Base-by-base conservation (phyloP, 2,113 vertebrate species). In the Dipodomys merriami region DNA sequence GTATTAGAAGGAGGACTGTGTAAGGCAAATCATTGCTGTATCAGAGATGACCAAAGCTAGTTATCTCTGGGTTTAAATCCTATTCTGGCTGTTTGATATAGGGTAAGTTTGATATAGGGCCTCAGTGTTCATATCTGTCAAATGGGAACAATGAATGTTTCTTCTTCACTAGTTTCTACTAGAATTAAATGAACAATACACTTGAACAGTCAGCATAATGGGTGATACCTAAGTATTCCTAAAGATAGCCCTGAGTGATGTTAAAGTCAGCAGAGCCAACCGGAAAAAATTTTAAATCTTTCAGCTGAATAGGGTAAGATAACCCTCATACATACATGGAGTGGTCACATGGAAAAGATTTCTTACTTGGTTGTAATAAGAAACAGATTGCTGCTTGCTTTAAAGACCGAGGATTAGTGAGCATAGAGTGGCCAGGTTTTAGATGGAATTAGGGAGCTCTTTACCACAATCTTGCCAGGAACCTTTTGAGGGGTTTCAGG, bases 401-500 rank as follows among this genome's bases (percentile, higher is more conserved):
- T 77, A 35, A 93, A 90, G 78, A 44, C 15, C 1, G 18, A 80
- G 16, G 65, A 33, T 19, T 0, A 35, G 68, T 11, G 25, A n/a
- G 20, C 53, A 29, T 16, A n/a, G 53, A 30, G 73, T 22, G 19
- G 44, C n/a, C 16, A 62, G 35, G 16, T 44, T 67, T 13, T 53
- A 20, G 25, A 33, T 46, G 15, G n/a, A 33, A 49, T 11, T 27
- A 62, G 4, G 2, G n/a, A 35, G 72, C 1, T 83, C 67, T 49
- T 46, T 15, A 33, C 11, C 0, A 1, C 49, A 73, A 0, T 18
- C 46, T 27, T 44, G 7, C 23, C 35, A 82, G 39, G 53, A 95
- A 79, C 27, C 7, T 16, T n/a, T 1, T 1, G 0, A 20, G 27
- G 19, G 4, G 1, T 1, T 64, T 69, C 22, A 65, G 13, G 0